These are phyloP conservation scores for Alethe diademata DNA, from an alignment of 2,113 vertebrate species.

Conservation along the genomic window DNA sequence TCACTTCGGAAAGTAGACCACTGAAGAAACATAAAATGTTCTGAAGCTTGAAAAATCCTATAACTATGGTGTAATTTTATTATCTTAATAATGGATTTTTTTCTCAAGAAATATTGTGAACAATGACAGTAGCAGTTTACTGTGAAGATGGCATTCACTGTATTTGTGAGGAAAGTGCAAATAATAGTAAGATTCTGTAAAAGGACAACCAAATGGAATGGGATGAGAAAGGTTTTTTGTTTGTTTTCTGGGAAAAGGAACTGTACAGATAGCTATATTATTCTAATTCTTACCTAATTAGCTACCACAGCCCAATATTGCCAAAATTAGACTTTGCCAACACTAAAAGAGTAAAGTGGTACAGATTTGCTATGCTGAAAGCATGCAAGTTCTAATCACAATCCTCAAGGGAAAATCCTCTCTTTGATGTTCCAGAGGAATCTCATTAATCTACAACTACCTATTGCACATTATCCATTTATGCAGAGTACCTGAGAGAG, in stretches of 20 bases:
- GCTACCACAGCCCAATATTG: neutral
- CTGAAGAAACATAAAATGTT: neutral
- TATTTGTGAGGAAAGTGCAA: neutral
- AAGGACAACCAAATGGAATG: neutral
- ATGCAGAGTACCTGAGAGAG: neutral
- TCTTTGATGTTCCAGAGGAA: neutral
- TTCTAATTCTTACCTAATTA: neutral
- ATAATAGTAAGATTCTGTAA: neutral
- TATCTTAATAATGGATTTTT: neutral
- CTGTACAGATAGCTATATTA: neutral
- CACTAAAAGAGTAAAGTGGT: neutral
- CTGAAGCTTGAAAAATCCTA: constrained; percentile 17
- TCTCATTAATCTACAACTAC: neutral
- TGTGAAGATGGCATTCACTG: neutral
- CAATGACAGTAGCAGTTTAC: neutral
- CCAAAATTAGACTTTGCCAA: neutral
- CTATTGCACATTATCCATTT: neutral
- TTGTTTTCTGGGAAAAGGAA: neutral
- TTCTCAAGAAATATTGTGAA: neutral
- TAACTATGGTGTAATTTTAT: neutral
- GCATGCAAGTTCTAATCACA: neutral
- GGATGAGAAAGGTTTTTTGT: neutral
- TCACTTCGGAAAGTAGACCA: neutral
- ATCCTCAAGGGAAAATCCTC: neutral
- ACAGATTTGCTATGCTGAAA: neutral